These are phyloP conservation scores for Scotopteryx bipunctaria DNA, from an alignment of 2,888 invertebrate genomes.

Conservation along the genomic window DNA sequence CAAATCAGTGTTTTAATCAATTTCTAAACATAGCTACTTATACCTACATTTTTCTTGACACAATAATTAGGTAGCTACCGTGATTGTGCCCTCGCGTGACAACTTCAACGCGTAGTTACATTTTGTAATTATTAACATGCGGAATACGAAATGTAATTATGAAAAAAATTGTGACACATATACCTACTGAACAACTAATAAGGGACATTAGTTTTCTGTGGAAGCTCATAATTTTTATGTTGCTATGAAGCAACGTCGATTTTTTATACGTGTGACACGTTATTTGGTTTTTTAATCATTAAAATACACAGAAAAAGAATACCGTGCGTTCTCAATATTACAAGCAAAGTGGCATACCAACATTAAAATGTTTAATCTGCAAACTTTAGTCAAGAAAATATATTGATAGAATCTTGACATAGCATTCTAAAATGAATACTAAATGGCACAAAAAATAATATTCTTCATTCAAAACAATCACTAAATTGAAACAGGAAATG, in stretches of 20 bases:
- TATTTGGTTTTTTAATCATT: no score
- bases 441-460: background rate
- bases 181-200: constrained; percentile 1
- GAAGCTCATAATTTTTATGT: no score
- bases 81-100: constrained; percentile 25
- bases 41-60: constrained; percentile 16
- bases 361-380: no score
- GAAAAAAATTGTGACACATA: constrained; percentile 2
- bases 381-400: no score
- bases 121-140: constrained; percentile 24
- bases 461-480: constrained; percentile 18
- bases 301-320: no score
- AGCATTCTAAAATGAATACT: no score
- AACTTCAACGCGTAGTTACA: constrained; percentile 8
- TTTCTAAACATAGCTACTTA: constrained; percentile 4
- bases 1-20: constrained; percentile 18
- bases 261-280: no score
- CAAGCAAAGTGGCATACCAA: no score
- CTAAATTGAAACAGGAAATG: constrained; percentile 25
- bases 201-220: no score
- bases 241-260: no score
- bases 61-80: constrained; percentile 15
- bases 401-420: no score
- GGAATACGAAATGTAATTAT: constrained; percentile 25
- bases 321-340: no score